Base-by-base conservation (phyloP, 2,888 invertebrate species). In the Rugalucina vietnamica region DNA sequence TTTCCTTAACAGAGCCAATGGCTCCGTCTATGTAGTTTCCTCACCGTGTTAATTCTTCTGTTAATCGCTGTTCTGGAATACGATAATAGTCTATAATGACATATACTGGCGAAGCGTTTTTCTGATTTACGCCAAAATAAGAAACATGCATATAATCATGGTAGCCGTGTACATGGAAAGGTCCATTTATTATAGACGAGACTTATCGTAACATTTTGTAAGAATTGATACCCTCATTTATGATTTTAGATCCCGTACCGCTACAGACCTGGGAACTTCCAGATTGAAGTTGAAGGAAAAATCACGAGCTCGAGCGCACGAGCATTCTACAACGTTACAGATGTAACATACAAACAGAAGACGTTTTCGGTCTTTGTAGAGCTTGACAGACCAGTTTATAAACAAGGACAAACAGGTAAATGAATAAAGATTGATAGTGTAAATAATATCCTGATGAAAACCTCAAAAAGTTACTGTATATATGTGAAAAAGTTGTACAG, bases 391-490 rank as follows among this genome's bases (percentile, higher is more conserved):
- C 60, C 60, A 24, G 8, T 60, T 3, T 60, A 60, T 14, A 60
- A 29, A 60, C 60, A 60, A 24, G 60, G 60, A 60, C 60, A 60
- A 60, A 60, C 60, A 60, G 60, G 60, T 60, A n/a, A n/a, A n/a
- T n/a, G n/a, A n/a, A n/a, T n/a, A n/a, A n/a, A n/a, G n/a, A n/a
- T n/a, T n/a, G n/a, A n/a, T n/a, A n/a, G n/a, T n/a, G n/a, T n/a
- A n/a, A n/a, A n/a, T n/a, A n/a, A n/a, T n/a, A n/a, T n/a, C n/a
- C n/a, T n/a, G n/a, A n/a, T n/a, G n/a, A n/a, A n/a, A n/a, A n/a
- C n/a, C n/a, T n/a, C n/a, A n/a, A n/a, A n/a, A n/a, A n/a, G n/a
- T n/a, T n/a, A n/a, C n/a, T n/a, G n/a, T n/a, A n/a, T n/a, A n/a
- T n/a, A n/a, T n/a, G n/a, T n/a, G n/a, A n/a, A n/a, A n/a, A n/a